Percentiles rank a stretch among this genome's conserved stretches.
These are phyloP conservation scores for Siniperca obscura DNA, from an alignment of 2,797 vertebrate genomes.

Conservation along the genomic window DNA sequence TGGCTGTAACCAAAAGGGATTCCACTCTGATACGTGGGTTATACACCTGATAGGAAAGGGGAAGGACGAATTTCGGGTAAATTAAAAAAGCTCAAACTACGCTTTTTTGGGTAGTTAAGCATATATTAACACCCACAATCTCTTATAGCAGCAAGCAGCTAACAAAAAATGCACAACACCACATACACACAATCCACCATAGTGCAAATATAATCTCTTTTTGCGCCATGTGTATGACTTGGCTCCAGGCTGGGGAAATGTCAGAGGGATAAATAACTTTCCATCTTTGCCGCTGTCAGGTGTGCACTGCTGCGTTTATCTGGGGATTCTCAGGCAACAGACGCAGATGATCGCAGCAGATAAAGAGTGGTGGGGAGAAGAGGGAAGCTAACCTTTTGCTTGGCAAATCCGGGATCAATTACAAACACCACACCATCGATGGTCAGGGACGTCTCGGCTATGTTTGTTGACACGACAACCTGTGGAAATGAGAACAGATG, in stretches of 20 bases:
- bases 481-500: conserved; percentile 75
- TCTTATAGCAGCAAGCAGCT: conserved; percentile 21
- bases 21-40: conserved; percentile 97
- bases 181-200: conserved; percentile 25
- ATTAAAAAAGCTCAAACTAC: not conserved
- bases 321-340: conserved; percentile 82
- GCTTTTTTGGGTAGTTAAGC: not conserved
- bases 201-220: conserved; percentile 75
- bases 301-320: conserved; percentile 80
- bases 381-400: conserved; percentile 92
- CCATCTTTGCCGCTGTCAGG: conserved; percentile 83
- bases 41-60: conserved; percentile 87
- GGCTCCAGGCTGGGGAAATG: conserved; percentile 83
- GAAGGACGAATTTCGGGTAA: not conserved
- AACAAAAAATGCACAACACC: conserved; percentile 35
- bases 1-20: conserved; percentile 96
- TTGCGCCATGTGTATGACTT: conserved; percentile 75
- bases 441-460: conserved; percentile 98
- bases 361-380: conserved; percentile 67
- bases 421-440: conserved; percentile 98
- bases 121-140: conserved; percentile 19
- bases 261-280: conserved; percentile 86
- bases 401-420: conserved; percentile 99
- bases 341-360: conserved; percentile 81
- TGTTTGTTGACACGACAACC: conserved; percentile 98